Evolutionary conservation across 2,113 vertebrate species (phyloP).

Genomic region (Haemorhous mexicanus): DNA sequence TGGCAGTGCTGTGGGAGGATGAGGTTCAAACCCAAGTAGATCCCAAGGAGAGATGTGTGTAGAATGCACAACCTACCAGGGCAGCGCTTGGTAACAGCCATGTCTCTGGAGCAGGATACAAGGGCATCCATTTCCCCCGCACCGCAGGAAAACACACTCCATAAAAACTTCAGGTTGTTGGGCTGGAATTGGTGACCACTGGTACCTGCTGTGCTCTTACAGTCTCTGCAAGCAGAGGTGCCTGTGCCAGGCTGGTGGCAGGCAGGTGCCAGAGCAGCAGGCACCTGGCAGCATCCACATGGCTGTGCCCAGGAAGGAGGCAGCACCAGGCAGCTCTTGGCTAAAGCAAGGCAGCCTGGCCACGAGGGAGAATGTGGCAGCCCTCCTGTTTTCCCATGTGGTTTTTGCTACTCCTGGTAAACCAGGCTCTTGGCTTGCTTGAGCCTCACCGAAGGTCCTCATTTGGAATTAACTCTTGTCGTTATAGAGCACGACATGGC

Average conservation of each 20-base stretch:
- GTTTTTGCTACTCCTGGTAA: not conserved
- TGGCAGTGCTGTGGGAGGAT: not conserved
- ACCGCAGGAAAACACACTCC: not conserved
- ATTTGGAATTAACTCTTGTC: not conserved
- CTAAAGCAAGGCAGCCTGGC: not conserved
- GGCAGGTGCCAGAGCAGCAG: not conserved
- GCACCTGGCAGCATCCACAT: rapidly evolving
- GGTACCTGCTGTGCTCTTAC: not conserved
- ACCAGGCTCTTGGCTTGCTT: not conserved
- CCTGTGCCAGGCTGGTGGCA: rapidly evolving
- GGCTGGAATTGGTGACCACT: not conserved
- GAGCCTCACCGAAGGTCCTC: not conserved
- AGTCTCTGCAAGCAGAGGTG: not conserved
- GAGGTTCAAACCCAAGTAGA: not conserved
- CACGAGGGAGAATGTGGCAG: rapidly evolving
- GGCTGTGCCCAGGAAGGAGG: not conserved
- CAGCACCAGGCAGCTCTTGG: not conserved
- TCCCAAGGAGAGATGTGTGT: not conserved
- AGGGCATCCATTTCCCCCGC: not conserved
- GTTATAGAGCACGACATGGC: rapidly evolving
- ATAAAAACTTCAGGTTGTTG: not conserved
- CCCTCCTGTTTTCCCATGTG: rapidly evolving
- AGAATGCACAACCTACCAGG: rapidly evolving
- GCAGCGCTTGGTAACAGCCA: rapidly evolving
- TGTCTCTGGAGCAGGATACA: not conserved